phyloP scores from a whole-genome alignment of 2,797 vertebrate species.

The Alca torda region DNA sequence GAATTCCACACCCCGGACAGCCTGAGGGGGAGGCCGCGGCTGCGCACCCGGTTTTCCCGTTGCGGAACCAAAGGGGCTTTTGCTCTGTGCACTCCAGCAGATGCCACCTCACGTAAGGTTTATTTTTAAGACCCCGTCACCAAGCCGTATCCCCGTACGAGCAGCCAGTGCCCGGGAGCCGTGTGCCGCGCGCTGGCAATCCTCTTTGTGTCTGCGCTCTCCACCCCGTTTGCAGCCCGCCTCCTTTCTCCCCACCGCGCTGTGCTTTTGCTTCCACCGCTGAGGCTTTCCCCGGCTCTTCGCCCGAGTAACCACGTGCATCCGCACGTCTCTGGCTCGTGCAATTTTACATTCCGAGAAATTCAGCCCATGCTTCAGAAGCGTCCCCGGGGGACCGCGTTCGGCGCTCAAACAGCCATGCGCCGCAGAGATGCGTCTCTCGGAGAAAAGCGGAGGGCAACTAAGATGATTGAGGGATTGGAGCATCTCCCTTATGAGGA shows the following conservation, averaged over 20 bases:
- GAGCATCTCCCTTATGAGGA: no score
- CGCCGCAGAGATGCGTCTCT: not conserved
- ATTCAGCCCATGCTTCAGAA: not conserved
- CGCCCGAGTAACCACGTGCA: not conserved
- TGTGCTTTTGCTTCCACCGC: not conserved
- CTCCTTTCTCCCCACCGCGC: not conserved
- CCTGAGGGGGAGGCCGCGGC: not conserved
- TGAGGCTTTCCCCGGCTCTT: not conserved
- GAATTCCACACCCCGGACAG: no score
- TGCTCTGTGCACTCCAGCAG: not conserved
- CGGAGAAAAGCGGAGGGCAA: not conserved
- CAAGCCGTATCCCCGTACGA: fast-evolving
- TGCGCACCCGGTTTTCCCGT: not conserved
- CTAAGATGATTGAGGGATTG: no score
- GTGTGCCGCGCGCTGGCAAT: not conserved
- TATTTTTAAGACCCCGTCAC: not conserved
- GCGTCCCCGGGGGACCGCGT: not conserved
- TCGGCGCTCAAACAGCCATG: not conserved
- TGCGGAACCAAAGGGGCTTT: not conserved
- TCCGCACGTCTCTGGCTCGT: not conserved
- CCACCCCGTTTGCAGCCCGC: not conserved
- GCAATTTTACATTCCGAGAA: not conserved
- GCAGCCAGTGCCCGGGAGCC: not conserved
- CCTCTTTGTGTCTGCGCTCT: no score
- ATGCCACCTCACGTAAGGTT: not conserved